Evolutionary conservation across 2,113 vertebrate species (phyloP), one percentile per base, ranked within the genome.

Genomic region (Corapipo altera): DNA sequence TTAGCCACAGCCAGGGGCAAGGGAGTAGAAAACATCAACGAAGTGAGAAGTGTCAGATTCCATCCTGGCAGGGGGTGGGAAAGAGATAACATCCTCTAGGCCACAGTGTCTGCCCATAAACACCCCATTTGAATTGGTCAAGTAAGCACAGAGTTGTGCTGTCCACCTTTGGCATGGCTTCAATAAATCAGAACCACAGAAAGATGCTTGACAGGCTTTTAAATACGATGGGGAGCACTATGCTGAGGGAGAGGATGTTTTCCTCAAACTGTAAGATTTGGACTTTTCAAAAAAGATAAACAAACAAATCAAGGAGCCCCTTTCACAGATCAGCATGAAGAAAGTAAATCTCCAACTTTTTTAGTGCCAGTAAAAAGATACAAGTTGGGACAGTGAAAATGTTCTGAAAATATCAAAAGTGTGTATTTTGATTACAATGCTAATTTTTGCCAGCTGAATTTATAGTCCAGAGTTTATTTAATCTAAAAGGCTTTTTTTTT

Each of bases 1-100:
- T 97, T 94, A 97, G 95, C 86, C 90, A 76, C 88, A 95, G 96
- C 95, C 91, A 79, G 96, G 83, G 95, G 96, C 95, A 77, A 91
- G 71, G 69, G 89, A 97, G 95, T 96, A 95, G 89, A 92, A 97
- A 97, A 96, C 94, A 95, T 94, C 82, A 95, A 81, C 91, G 73
- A 94, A 97, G 94, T 76, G 94, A 91, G 96, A 97, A 96, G 97
- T 95, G 91, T 96, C 95, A 94, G 95, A 97, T 97, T 97, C 95
- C 93, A 80, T 72, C 69, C 81, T 97, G 96, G 94, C 91, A 96
- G 97, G 97, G 94, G 94, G 94, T 91, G 95, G 93, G 87, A 97
- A 96, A 96, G 95, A 5, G 95, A 97, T 97, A 97, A 97, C 95
- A 96, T 95, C 95, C 91, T 91, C 76, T 96, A 89, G 91, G 90